Conservation (phyloP, 2,888 invertebrate species). For the Gymnocheta viridis region DNA sequence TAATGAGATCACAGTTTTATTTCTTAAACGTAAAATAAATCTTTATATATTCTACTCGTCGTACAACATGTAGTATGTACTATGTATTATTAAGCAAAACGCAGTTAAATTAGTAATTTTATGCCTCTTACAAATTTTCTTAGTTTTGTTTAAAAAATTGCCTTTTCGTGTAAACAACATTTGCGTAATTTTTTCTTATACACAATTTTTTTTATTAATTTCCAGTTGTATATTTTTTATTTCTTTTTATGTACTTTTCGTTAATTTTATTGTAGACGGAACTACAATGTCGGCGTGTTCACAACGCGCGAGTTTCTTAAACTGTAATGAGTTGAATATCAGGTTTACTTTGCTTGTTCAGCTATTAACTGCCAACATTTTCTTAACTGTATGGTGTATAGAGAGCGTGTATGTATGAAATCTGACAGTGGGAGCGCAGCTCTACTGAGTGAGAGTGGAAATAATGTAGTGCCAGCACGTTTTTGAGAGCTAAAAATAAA, state of each 20-base stretch:
- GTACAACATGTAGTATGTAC: conserved; percentile 17
- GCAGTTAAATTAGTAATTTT: conserved; percentile 34
- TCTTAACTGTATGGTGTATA: conserved; percentile 41
- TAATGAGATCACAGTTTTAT: conserved; percentile 68
- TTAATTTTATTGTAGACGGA: conserved; percentile 46
- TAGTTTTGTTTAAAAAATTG: conserved; percentile 52
- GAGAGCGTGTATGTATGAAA: conserved; percentile 34
- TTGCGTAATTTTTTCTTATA: conserved; percentile 50
- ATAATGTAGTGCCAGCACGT: conserved; percentile 43
- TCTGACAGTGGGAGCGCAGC: neutral
- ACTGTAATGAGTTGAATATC: conserved; percentile 68
- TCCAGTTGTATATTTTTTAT: conserved; percentile 47
- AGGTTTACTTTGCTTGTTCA: conserved; percentile 59
- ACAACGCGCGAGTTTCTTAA: conserved; percentile 63
- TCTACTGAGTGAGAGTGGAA: conserved; percentile 10
- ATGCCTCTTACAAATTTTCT: conserved; percentile 24
- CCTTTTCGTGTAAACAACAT: conserved; percentile 57
- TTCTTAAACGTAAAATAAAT: conserved; percentile 28
- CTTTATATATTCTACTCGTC: conserved; percentile 24
- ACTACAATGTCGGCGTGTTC: conserved; percentile 24
- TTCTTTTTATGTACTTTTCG: conserved; percentile 34
- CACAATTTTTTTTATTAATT: conserved; percentile 40
- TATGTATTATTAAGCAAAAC: conserved; percentile 43
- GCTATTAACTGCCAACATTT: conserved; percentile 54
- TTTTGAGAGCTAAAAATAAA: conserved; percentile 66